Conservation (phyloP, 2,888 invertebrate genomes). For the Apoda limacodes region DNA sequence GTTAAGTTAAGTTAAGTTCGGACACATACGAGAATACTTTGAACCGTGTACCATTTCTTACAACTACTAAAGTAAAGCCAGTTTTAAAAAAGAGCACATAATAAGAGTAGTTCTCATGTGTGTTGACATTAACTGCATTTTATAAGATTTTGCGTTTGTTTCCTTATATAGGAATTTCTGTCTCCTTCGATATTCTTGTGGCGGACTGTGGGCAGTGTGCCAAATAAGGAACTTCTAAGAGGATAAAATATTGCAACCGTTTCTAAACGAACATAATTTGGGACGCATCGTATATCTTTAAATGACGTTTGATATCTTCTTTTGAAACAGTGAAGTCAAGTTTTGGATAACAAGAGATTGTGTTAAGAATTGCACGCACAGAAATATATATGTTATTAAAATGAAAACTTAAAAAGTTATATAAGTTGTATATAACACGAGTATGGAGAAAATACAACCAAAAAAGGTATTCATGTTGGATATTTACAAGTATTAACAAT, state of each 20-base stretch:
- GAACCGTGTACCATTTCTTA: too few relatives aligned
- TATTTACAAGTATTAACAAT: too few relatives aligned
- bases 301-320: conserved; percentile 5
- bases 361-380: too few relatives aligned
- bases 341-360: conserved; percentile 22
- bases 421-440: too few relatives aligned
- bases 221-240: conserved; percentile 55
- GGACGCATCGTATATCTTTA: conserved; percentile 10
- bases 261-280: conserved; percentile 43
- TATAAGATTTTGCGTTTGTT: conserved; percentile 57
- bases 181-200: conserved; percentile 47
- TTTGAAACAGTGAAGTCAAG: conserved; percentile 6
- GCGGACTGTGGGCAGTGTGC: conserved; percentile 46
- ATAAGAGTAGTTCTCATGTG: conserved; percentile 42
- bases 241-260: conserved; percentile 41
- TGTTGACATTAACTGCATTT: conserved; percentile 59
- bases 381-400: too few relatives aligned
- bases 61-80: too few relatives aligned
- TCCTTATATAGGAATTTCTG: conserved; percentile 44
- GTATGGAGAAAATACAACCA: too few relatives aligned
- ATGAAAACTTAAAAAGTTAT: too few relatives aligned
- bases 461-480: too few relatives aligned
- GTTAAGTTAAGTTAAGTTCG: too few relatives aligned
- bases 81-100: conserved; percentile 15
- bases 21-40: too few relatives aligned